A percentile compares a stretch with the other conserved stretches of the same genome.
phyloP scores from a whole-genome alignment of 2,113 vertebrate species.

The Eidolon helvum region DNA sequence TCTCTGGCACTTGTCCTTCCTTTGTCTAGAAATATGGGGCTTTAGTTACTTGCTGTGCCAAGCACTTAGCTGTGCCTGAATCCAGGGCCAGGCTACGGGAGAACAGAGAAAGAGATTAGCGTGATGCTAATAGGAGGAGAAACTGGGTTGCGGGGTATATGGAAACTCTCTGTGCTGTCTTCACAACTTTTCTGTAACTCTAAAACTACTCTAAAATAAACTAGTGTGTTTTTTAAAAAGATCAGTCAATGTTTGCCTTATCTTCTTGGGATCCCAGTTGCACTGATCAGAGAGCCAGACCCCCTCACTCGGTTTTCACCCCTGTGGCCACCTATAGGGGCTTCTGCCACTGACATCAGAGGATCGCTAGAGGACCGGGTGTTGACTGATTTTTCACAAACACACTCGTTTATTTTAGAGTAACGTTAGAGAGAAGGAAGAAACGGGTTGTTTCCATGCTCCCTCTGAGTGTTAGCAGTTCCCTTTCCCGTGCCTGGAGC shows the following conservation, averaged over 20 bases:
- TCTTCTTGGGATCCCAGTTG: not conserved
- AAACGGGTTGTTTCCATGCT: not conserved
- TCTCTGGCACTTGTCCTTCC: not conserved
- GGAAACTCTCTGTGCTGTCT: not conserved
- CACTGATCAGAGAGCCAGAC: not conserved
- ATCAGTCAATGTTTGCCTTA: not conserved
- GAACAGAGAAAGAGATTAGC: not conserved
- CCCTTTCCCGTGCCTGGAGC: not conserved
- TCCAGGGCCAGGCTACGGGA: not conserved
- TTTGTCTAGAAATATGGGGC: not conserved
- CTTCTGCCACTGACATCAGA: not conserved
- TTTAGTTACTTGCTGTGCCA: not conserved
- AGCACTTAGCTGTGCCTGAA: not conserved
- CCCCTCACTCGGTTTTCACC: not conserved
- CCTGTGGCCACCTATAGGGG: not conserved
- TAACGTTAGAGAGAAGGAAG: not conserved
- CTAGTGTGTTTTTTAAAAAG: not conserved
- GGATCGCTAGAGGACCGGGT: not conserved
- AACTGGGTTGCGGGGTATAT: not conserved
- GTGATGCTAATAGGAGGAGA: not conserved
- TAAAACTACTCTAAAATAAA: not conserved
- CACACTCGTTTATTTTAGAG: too few relatives aligned
- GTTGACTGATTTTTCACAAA: too few relatives aligned
- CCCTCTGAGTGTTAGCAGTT: too few relatives aligned
- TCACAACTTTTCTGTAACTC: not conserved